Evolutionary conservation across 2,888 invertebrate species (phyloP), one percentile per base, ranked within the genome.

Genomic region (Thalpophila matura): DNA sequence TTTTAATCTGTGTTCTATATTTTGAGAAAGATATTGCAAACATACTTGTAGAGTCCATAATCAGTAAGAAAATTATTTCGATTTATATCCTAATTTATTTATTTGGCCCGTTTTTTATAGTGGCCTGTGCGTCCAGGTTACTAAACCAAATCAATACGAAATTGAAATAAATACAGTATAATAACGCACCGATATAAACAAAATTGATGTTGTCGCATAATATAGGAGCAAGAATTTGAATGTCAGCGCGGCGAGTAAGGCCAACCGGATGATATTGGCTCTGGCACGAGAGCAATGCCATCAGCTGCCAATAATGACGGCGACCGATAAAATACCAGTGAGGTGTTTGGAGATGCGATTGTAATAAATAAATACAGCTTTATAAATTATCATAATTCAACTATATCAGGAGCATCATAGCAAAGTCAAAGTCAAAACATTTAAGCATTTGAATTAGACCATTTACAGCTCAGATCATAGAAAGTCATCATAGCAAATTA

Each of bases 171-270:
- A 10, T 0, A 20, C 12, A 51, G 9, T 16, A 33, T 18, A 43
- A 9, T 42, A 46, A 35, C 9, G 6, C 5, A 50, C 24, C 45
- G 61, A 24, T 58, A 72, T 67, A 58, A 46, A 57, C 27, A 45
- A 56, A 61, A 60, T 45, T 51, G 59, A 74, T 47, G 53, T 57
- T 57, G n/a, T 27, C 27, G 20, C 35, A 27, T 46, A 56, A 43
- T 51, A 31, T 42, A 26, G 26, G 38, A 47, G 16, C 57, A 42
- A 40, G 53, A 60, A 59, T 76, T 59, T 60, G 62, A 69, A 76
- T 75, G 77, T 76, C 64, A 64, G 55, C 76, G 56, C 65, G 61
- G 68, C 45, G 33, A n/a, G 18, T 55, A 63, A 77, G 74, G 77
- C 56, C 66, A 69, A 24, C 24, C 42, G 51, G 56, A 63, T 73